phyloP scores from a whole-genome alignment of 2,888 invertebrate species.

The Ommatoiulus sabulosus region DNA sequence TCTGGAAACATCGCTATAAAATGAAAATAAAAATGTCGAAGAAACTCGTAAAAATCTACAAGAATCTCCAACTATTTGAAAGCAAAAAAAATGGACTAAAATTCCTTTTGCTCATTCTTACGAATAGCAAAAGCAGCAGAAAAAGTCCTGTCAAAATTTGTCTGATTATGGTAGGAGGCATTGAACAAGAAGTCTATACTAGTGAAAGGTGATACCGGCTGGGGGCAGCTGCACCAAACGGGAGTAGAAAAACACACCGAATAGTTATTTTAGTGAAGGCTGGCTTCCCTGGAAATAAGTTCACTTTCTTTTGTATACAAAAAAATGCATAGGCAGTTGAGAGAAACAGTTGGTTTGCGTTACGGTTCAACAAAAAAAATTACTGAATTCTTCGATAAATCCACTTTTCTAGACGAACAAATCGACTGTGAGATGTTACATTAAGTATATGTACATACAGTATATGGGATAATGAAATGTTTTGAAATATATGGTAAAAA shows the following conservation, averaged over 20 bases:
- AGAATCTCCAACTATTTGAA: background rate
- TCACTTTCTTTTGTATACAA: constrained; percentile 35
- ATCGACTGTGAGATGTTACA: too few species aligned
- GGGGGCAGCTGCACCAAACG: constrained; percentile 51
- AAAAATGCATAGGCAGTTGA: constrained; percentile 2
- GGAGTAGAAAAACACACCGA: constrained; percentile 15
- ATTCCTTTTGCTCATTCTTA: background rate
- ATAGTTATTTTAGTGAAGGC: constrained; percentile 50
- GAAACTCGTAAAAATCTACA: background rate
- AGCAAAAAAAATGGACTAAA: too few species aligned
- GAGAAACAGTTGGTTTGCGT: constrained; percentile 28
- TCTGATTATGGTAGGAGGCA: constrained; percentile 45
- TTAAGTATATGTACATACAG: too few species aligned
- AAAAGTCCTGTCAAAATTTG: constrained; percentile 50
- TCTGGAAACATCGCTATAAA: background rate
- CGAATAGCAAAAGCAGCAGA: background rate
- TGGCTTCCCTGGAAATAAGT: constrained; percentile 50
- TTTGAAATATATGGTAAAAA: too few species aligned
- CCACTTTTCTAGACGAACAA: background rate
- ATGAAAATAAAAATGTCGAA: background rate
- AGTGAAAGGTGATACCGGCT: constrained; percentile 49
- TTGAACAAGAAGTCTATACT: constrained; percentile 39
- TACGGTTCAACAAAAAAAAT: background rate
- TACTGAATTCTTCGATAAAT: background rate
- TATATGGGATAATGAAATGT: too few species aligned